Evolutionary conservation across 2,113 vertebrate genomes (phyloP).

Genomic region (Muntiacus reevesi): DNA sequence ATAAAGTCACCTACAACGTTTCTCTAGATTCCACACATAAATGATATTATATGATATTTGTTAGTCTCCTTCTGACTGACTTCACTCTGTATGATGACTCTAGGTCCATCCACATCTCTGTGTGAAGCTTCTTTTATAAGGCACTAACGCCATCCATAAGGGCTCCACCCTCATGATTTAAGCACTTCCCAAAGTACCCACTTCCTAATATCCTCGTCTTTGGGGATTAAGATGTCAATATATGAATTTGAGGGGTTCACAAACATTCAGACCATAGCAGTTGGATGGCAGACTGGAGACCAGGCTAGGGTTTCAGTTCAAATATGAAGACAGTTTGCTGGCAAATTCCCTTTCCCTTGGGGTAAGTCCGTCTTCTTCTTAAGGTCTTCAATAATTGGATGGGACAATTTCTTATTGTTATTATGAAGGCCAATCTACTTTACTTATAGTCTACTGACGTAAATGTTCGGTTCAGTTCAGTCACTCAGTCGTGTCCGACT

Average conservation of each 20-base stretch:
- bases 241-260: background rate
- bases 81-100: background rate
- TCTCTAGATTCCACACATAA: background rate
- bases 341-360: background rate
- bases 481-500: background rate
- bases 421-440: background rate
- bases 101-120: background rate
- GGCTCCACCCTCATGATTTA: background rate
- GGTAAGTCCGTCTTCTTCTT: background rate
- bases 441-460: background rate
- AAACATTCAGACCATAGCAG: background rate
- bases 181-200: background rate
- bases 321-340: background rate
- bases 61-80: background rate
- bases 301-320: background rate
- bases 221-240: background rate
- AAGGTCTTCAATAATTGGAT: background rate
- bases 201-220: background rate
- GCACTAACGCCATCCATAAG: background rate
- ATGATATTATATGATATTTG: background rate
- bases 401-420: background rate
- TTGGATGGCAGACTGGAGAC: background rate
- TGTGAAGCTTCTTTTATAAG: background rate
- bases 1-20: background rate
- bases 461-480: background rate